phyloP scores from a whole-genome alignment of 2,113 vertebrate species.

The Lampris megalopsis region DNA sequence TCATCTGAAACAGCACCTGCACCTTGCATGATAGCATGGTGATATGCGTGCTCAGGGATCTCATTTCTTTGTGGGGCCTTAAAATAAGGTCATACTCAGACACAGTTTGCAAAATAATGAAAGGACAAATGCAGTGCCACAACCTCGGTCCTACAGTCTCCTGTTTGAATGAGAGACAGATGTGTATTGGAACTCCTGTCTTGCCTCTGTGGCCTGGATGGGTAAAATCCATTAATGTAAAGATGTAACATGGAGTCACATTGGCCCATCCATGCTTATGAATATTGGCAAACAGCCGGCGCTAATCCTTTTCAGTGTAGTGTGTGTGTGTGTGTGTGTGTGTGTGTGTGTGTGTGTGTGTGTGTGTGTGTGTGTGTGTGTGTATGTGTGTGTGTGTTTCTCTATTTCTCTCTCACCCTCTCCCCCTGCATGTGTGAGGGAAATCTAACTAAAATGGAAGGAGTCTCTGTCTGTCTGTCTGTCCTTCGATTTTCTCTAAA shows the following conservation, averaged over 20 bases:
- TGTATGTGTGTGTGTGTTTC: background rate
- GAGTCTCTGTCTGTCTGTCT: too few species aligned
- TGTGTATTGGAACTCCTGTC: background rate
- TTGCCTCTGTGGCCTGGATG: background rate
- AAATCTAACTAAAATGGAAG: too few species aligned
- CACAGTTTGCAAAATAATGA: background rate
- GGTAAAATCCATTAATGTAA: conserved; percentile 33
- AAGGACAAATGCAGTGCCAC: background rate
- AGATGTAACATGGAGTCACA: conserved; percentile 47
- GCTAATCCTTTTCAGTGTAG: conserved; percentile 33
- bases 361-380: conserved; percentile 1
- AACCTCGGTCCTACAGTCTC: background rate
- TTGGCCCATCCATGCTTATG: conserved; percentile 53
- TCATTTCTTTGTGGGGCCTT: too few species aligned
- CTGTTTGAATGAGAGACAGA: background rate
- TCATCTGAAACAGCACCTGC: background rate
- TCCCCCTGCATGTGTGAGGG: too few species aligned
- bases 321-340: background rate
- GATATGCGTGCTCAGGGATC: too few species aligned
- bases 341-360: background rate
- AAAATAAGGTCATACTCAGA: too few species aligned
- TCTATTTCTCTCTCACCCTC: background rate
- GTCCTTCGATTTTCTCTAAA: too few species aligned
- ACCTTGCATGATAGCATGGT: too few species aligned
- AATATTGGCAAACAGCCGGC: conserved; percentile 28